These are phyloP conservation scores for Steinernema scapterisci DNA, from an alignment of 2,888 invertebrate genomes.

Conservation along the genomic window DNA sequence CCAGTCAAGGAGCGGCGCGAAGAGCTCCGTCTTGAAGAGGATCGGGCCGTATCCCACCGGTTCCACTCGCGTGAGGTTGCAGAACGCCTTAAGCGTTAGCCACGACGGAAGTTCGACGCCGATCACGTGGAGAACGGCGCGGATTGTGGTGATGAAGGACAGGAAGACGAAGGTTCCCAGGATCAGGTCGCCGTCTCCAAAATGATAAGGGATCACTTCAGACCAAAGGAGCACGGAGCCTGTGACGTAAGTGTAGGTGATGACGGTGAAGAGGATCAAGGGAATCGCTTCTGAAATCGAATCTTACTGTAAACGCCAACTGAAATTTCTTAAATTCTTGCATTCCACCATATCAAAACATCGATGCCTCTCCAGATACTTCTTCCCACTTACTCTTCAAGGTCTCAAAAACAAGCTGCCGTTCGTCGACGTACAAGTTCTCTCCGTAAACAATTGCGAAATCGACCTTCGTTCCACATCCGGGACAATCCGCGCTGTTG, in stretches of 20 bases:
- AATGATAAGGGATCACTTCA: background rate
- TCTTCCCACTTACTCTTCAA: background rate
- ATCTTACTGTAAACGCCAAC: background rate
- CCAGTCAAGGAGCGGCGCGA: background rate
- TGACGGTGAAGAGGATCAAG: background rate
- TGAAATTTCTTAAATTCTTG: background rate
- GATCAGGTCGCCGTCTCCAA: background rate
- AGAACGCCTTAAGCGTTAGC: background rate
- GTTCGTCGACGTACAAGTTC: background rate
- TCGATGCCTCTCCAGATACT: background rate
- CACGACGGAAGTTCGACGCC: background rate
- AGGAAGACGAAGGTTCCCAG: background rate
- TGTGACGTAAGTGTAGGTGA: background rate
- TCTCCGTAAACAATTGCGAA: background rate
- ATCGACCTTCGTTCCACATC: background rate
- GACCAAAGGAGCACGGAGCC: background rate
- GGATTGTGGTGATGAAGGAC: conserved; percentile 4
- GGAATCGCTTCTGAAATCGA: conserved; percentile 4
- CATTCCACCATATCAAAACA: background rate
- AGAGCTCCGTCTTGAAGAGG: conserved; percentile 21
- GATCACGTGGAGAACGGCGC: conserved; percentile 13
- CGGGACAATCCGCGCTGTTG: background rate
- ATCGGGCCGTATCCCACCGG: conserved; percentile 13
- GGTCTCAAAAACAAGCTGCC: background rate
- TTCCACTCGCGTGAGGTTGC: conserved; percentile 13